Conservation (phyloP, 2,888 invertebrate species). For the Lampropteryx suffumata region DNA sequence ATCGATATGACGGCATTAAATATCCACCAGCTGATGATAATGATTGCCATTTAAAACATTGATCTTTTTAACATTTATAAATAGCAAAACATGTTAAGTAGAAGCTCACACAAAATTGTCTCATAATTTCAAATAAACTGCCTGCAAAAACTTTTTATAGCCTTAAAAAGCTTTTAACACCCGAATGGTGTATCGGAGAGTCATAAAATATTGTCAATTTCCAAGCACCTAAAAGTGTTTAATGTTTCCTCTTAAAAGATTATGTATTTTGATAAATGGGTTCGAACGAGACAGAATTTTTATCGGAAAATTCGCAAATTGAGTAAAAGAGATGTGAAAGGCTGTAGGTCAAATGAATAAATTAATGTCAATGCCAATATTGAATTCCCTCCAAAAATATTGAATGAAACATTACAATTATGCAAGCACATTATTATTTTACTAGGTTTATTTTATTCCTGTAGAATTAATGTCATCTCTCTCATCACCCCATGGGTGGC, state of each 20-base stretch:
- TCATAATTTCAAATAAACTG: conserved; percentile 34
- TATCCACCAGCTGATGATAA: too few species aligned
- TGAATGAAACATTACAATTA: not conserved
- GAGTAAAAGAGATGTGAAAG: conserved; percentile 19
- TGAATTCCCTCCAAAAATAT: not conserved
- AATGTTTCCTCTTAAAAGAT: conserved; percentile 31
- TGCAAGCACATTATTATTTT: not conserved
- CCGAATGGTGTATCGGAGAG: conserved; percentile 35
- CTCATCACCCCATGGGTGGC: too few species aligned
- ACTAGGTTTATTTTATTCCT: too few species aligned
- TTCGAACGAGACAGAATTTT: conserved; percentile 25
- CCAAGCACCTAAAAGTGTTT: conserved; percentile 32
- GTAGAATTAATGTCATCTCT: too few species aligned
- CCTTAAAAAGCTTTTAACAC: conserved; percentile 37
- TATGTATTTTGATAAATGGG: conserved; percentile 32
- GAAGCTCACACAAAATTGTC: conserved; percentile 25
- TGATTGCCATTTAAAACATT: too few species aligned
- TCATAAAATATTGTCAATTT: conserved; percentile 37
- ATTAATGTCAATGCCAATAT: conserved; percentile 8
- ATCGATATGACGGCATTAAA: too few species aligned
- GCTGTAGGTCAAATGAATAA: conserved; percentile 8
- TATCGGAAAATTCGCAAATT: conserved; percentile 28
- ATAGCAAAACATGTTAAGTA: conserved; percentile 17
- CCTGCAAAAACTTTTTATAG: conserved; percentile 33
- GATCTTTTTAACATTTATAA: too few species aligned